These are phyloP conservation scores for Triplophysa siluroides DNA, from an alignment of 2,113 vertebrate species.

Conservation along the genomic window DNA sequence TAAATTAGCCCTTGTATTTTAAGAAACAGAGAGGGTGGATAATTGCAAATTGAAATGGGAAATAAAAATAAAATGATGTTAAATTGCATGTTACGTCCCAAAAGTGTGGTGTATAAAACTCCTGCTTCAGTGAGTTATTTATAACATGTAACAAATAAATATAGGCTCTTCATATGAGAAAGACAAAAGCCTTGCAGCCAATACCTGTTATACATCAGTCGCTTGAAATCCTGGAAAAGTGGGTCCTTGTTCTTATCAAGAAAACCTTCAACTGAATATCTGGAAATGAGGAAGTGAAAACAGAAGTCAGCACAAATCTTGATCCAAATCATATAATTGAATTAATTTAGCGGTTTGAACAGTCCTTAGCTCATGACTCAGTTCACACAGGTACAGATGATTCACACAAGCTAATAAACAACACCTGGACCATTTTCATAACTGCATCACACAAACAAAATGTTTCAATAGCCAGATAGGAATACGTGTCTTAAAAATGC, in stretches of 20 bases:
- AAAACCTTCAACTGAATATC: constrained; percentile 91
- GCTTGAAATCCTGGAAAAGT: constrained; percentile 94
- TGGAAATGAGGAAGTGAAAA: constrained; percentile 56
- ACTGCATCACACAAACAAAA: neutral
- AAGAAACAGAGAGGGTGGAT: too few relatives aligned
- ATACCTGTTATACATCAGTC: constrained; percentile 91
- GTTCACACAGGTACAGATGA: neutral
- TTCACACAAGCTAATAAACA: neutral
- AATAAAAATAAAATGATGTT: too few relatives aligned
- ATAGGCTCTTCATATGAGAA: neutral
- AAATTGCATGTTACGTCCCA: too few relatives aligned
- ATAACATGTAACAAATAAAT: too few relatives aligned
- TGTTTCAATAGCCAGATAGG: neutral
- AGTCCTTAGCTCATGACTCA: neutral
- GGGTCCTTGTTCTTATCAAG: constrained; percentile 94
- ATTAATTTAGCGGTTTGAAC: neutral
- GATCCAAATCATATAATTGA: constrained; percentile 17
- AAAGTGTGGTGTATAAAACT: too few relatives aligned
- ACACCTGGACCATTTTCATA: too few relatives aligned
- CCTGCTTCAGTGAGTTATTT: too few relatives aligned
- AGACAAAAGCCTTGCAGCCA: neutral
- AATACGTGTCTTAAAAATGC: too few relatives aligned
- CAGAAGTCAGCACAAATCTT: neutral
- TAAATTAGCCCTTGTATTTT: too few relatives aligned
- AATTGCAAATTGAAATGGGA: too few relatives aligned